These are phyloP conservation scores for Meloidogyne exigua DNA, from an alignment of 1,140 invertebrate species.

Conservation along the genomic window DNA sequence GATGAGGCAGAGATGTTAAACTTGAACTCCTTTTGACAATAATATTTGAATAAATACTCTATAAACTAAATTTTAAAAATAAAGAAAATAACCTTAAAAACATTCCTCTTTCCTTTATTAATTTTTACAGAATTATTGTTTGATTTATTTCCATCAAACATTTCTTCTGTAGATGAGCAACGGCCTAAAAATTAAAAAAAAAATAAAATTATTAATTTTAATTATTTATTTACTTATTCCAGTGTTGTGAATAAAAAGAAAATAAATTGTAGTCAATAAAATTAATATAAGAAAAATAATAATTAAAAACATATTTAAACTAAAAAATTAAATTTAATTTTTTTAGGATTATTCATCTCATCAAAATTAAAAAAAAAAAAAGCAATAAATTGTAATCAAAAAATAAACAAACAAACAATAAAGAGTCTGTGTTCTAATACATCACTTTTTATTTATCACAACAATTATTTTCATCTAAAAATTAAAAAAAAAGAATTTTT, in stretches of 20 bases:
- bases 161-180: background rate
- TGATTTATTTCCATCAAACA: background rate
- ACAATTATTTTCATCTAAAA: too few species aligned
- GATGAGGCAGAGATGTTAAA: constrained; percentile 4
- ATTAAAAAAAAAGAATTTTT: too few species aligned
- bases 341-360: too few species aligned
- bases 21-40: constrained; percentile 18
- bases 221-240: background rate
- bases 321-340: too few species aligned
- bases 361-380: too few species aligned
- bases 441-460: too few species aligned
- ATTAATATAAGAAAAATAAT: background rate
- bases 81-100: constrained; percentile 21
- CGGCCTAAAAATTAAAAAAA: background rate
- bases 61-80: constrained; percentile 68
- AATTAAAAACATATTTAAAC: constrained; percentile 10
- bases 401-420: too few species aligned
- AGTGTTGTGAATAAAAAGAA: background rate
- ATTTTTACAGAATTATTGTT: background rate
- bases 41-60: constrained; percentile 70
- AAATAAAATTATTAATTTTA: background rate
- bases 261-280: constrained; percentile 2
- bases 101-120: constrained; percentile 7
- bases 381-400: too few species aligned
- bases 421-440: too few species aligned